Evolutionary conservation across 2,888 invertebrate species (phyloP).

Genomic region (Teinopalpus imperialis): DNA sequence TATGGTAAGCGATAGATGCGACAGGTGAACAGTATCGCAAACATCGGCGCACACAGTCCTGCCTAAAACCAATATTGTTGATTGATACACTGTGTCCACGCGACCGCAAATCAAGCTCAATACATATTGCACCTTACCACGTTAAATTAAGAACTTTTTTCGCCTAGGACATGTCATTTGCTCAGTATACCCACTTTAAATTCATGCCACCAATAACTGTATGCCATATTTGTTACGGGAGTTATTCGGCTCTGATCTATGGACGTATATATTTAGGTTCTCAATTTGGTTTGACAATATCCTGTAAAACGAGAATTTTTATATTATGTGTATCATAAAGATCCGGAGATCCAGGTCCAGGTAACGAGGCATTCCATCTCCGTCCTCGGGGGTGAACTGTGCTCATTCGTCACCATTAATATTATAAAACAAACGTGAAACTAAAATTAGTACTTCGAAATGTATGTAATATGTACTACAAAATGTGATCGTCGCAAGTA

Average conservation of each 20-base stretch:
- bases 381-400: too few species aligned
- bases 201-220: constrained; percentile 2
- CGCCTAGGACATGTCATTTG: neutral
- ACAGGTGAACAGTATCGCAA: constrained; percentile 7
- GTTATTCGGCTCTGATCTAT: neutral
- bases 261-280: neutral
- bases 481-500: too few species aligned
- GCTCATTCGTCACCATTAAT: too few species aligned
- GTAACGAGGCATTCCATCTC: too few species aligned
- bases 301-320: too few species aligned
- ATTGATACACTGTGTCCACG: neutral
- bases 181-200: neutral
- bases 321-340: too few species aligned
- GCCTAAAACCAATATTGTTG: constrained; percentile 11
- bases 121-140: neutral
- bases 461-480: too few species aligned
- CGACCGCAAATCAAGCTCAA: neutral
- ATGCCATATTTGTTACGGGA: neutral
- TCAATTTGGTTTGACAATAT: too few species aligned
- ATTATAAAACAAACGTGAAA: too few species aligned
- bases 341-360: too few species aligned
- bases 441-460: too few species aligned
- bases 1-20: constrained; percentile 2
- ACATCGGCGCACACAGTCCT: neutral
- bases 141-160: neutral